A percentile compares a stretch with the other conserved stretches of the same genome.
Conservation (phyloP, 2,888 invertebrate genomes). For the Machimus atricapillus region DNA sequence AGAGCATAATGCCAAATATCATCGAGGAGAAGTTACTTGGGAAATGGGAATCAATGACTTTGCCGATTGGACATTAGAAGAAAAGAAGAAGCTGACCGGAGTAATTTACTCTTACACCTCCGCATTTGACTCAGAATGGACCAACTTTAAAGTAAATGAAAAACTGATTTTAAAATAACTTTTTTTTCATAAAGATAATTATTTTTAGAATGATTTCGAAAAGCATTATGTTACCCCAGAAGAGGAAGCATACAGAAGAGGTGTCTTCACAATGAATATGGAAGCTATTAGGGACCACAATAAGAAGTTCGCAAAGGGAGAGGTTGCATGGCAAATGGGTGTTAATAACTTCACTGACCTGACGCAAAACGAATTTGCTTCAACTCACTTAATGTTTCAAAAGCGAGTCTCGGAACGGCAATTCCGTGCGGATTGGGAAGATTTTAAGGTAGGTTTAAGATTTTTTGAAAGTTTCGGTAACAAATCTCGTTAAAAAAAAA, state of each 20-base stretch:
- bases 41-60: constrained; percentile 19
- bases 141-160: not conserved
- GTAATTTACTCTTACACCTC: not conserved
- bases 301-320: constrained; percentile 54
- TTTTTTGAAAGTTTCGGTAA: too few relatives aligned
- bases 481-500: too few relatives aligned
- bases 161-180: not conserved
- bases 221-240: constrained; percentile 54
- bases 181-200: not conserved
- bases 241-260: constrained; percentile 52
- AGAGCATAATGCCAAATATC: constrained; percentile 18
- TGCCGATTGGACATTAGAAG: not conserved
- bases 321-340: constrained; percentile 56
- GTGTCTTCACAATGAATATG: constrained; percentile 53
- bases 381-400: not conserved
- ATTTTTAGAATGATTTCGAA: constrained; percentile 52
- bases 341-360: constrained; percentile 57
- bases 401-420: not conserved
- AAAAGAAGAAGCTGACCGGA: not conserved
- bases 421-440: not conserved
- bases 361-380: constrained; percentile 51
- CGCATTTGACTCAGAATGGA: not conserved
- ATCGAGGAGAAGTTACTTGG: not conserved
- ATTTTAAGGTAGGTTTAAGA: not conserved
- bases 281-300: constrained; percentile 56